These are phyloP conservation scores for Zygothrica quintamaculata DNA, from an alignment of 2,888 invertebrate genomes.

Conservation along the genomic window DNA sequence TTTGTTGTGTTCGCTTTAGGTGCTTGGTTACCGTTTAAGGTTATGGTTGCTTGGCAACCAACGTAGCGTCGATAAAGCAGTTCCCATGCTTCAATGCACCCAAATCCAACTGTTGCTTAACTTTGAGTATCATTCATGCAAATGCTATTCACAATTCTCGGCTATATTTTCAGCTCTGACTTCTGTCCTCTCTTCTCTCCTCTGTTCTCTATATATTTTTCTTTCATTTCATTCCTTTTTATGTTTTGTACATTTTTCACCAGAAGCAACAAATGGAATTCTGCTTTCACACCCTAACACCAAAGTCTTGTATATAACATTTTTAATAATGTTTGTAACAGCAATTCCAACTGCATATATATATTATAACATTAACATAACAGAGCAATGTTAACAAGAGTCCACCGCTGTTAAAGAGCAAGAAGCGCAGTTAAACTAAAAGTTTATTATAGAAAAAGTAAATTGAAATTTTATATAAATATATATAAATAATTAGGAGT, in stretches of 20 bases:
- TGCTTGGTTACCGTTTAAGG: constrained; percentile 68
- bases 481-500: too few species aligned
- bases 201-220: too few species aligned
- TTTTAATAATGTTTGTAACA: neutral
- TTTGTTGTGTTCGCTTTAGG: constrained; percentile 24
- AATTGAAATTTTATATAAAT: too few species aligned
- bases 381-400: too few species aligned
- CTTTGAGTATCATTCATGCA: constrained; percentile 29
- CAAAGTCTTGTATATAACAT: neutral
- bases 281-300: constrained; percentile 25
- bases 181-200: too few species aligned
- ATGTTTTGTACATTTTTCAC: constrained; percentile 25
- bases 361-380: too few species aligned
- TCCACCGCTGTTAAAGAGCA: too few species aligned
- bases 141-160: constrained; percentile 37
- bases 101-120: constrained; percentile 51
- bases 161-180: constrained; percentile 23
- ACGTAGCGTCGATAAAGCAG: constrained; percentile 71
- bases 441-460: too few species aligned
- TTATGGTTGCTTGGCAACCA: constrained; percentile 74
- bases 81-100: constrained; percentile 50
- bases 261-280: constrained; percentile 48
- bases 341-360: neutral
- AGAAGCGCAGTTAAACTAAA: too few species aligned
- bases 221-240: neutral